These are phyloP conservation scores for Tauraco hartlaubi DNA, from an alignment of 2,797 vertebrate species.

Conservation along the genomic window DNA sequence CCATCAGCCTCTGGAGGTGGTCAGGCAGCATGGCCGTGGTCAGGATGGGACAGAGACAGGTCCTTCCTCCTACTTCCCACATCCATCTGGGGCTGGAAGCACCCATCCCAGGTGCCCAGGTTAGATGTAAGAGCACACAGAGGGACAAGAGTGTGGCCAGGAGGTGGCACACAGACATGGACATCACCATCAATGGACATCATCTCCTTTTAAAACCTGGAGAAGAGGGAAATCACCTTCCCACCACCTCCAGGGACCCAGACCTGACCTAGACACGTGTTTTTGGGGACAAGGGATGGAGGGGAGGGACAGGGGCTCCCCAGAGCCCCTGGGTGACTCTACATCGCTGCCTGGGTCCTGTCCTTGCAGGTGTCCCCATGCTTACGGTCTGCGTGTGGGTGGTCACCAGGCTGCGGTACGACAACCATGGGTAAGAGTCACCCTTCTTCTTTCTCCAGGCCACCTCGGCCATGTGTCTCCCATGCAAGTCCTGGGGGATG, in stretches of 20 bases:
- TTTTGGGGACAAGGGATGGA: neutral
- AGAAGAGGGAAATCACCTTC: neutral
- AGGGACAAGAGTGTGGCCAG: neutral
- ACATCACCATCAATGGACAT: neutral
- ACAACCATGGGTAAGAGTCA: slow-evolving; percentile 83
- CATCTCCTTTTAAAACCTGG: neutral
- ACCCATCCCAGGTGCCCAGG: fast-evolving
- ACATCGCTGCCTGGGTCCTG: neutral
- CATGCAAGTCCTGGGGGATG: neutral
- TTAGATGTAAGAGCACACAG: neutral
- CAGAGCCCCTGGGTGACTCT: neutral
- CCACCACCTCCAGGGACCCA: neutral
- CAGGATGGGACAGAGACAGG: neutral
- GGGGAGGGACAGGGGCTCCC: no score
- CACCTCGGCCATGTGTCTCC: fast-evolving
- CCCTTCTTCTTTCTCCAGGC: neutral
- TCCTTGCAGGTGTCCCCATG: slow-evolving; percentile 85
- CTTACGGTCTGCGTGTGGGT: slow-evolving; percentile 85
- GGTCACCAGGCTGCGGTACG: slow-evolving; percentile 84
- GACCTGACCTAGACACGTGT: fast-evolving
- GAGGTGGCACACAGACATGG: neutral
- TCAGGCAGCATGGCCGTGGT: fast-evolving
- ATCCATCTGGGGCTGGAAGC: neutral
- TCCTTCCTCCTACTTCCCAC: neutral
- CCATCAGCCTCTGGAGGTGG: neutral